Base-by-base conservation (phyloP, 2,113 vertebrate species). In the Myodes glareolus region DNA sequence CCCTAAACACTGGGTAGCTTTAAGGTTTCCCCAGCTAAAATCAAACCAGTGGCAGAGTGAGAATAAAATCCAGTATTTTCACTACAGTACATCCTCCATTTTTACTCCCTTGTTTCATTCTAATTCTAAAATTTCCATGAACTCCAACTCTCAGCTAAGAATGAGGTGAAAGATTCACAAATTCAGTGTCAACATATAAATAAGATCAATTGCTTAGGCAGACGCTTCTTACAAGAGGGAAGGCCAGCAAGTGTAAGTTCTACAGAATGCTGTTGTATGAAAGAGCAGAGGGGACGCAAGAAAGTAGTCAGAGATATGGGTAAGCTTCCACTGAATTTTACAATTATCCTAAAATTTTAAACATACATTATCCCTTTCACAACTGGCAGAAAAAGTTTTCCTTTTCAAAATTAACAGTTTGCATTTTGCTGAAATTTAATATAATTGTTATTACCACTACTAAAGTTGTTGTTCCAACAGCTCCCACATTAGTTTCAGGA, bases 241-340 rank as follows among this genome's bases (percentile, higher is more conserved):
- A 12, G 0, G 13, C 6, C 2, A 1, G 52, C 10, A 36, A 96
- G 17, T 11, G 6, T 85, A 23, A 81, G 68, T 27, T 86, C 23
- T 91, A 1, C 42, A 52, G 90, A 92, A 84, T 14, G 21, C 27
- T 91, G 33, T 68, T 93, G 33, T 82, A 25, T 72, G 33, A 95
- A 91, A 94, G 72, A 76, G 23, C 58, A 65, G 92, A 93, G 75
- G 84, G 85, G n/a, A 94, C 84, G 52, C n/a, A 96, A 92, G 96
- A 84, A 89, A 93, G 92, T 94, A 89, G 42, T 68, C 90, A 95
- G 47, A 95, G 80, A 97, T 96, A 94, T 75, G 76, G 75, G 92
- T 93, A 95, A 96, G 82, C 29, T 58, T 94, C 91, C 21, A 36
- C 16, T 84, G 87, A 94, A 63, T 91, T 73, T n/a, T 68, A 29